Conservation (phyloP, 2,113 vertebrate genomes). For the Halichoerus grypus region DNA sequence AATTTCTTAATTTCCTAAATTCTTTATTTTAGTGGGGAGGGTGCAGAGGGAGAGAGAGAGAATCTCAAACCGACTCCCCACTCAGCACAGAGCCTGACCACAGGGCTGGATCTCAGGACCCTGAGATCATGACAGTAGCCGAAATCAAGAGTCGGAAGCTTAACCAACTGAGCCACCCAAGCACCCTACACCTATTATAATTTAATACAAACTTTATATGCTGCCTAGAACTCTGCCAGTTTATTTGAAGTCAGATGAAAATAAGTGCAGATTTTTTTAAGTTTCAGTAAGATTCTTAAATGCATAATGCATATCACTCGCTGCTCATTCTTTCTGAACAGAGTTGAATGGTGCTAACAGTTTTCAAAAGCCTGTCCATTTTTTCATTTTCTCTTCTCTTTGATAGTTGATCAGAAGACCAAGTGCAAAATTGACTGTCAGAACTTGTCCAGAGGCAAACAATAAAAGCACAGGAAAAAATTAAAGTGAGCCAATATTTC, state of each 20-base stretch:
- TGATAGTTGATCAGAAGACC: slow-evolving; percentile 41
- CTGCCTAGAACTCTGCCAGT: not conserved
- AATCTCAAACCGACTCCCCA: not conserved
- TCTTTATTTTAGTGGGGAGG: not conserved
- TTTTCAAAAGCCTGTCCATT: slow-evolving; percentile 13
- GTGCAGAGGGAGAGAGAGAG: not conserved
- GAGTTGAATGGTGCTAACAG: not conserved
- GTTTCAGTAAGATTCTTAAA: not conserved
- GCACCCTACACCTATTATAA: not conserved
- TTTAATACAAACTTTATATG: not conserved
- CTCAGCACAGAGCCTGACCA: not conserved
- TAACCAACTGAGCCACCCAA: not conserved
- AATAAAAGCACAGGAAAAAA: slow-evolving; percentile 35
- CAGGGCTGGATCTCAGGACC: not conserved
- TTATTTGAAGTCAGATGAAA: slow-evolving; percentile 14
- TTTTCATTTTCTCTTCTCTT: slow-evolving; percentile 43
- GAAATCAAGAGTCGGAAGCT: not conserved
- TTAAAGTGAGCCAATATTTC: not conserved
- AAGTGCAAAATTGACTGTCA: slow-evolving; percentile 44
- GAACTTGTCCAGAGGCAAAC: slow-evolving; percentile 55
- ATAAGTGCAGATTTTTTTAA: not conserved
- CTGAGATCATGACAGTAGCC: not conserved
- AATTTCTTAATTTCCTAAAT: not conserved
- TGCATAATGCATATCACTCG: not conserved
- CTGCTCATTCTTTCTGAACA: not conserved